Base-by-base conservation (phyloP, 2,888 invertebrate species). In the Apodemia zela region DNA sequence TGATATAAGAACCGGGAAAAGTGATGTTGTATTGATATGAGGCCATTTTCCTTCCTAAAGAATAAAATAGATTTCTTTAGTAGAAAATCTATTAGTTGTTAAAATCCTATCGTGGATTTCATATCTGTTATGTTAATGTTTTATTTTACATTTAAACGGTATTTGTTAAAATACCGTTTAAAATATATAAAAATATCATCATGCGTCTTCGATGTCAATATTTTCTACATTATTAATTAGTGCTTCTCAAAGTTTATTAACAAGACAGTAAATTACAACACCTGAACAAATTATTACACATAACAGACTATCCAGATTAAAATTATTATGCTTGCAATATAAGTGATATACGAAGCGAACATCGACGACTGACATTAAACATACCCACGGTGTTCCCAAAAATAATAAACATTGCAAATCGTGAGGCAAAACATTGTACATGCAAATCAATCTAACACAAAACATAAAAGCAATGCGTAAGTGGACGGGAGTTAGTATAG, bases 401-500 rank as follows among this genome's bases (percentile, higher is more conserved):
- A 70, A 72, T 15, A 66, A 65, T 64, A 60, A 61, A 67, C 66
- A 73, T 76, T 75, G 74, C 78, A 75, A 66, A 71, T 72, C 51
- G 86, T 89, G 87, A 85, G 77, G 89, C 91, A 91, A 91, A 90
- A 83, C 78, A 91, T 84, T 82, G 70, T 87, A 91, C 90, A 91
- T 91, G 90, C 90, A 90, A 90, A 78, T 71, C 68, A 68, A 62
- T 71, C 73, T 74, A 87, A 89, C 84, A 89, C 73, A 38, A 75
- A 75, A 68, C 63, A 75, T 38, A 15, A 68, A 90, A 89, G 89
- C 89, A 73, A 89, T 90, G 89, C 89, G 77, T 76, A 77, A 79
- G 79, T 77, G 69, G 71, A 72, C 78, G 81, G 79, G 73, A 67
- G 38, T 75, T 76, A 72, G 68, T 69, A 59, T 65, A 63, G 54